Evolutionary conservation across 1,140 invertebrate species (phyloP).

Genomic region (Euwallacea fornicatus): DNA sequence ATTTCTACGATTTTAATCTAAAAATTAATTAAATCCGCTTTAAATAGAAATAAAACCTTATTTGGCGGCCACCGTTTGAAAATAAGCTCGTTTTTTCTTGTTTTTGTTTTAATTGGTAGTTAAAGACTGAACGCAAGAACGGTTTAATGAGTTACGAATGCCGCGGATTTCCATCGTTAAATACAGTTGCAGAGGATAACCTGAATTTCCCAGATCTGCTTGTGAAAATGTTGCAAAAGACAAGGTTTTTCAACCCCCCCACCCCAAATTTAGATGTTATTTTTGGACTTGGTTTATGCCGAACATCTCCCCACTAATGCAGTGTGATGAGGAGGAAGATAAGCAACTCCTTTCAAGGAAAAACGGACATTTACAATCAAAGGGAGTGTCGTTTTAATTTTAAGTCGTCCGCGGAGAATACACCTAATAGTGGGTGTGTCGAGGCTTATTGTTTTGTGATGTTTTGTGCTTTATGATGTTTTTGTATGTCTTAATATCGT

Average conservation of each 20-base stretch:
- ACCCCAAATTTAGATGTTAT: not conserved
- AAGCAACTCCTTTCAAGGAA: not conserved
- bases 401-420: not conserved
- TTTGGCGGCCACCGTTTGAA: slow-evolving; percentile 19
- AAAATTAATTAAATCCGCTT: slow-evolving; percentile 40
- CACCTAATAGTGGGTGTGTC: not conserved
- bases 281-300: not conserved
- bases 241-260: not conserved
- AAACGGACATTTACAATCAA: slow-evolving; percentile 4
- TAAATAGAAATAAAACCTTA: slow-evolving; percentile 38
- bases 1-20: slow-evolving; percentile 40
- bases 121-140: slow-evolving; percentile 3
- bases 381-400: slow-evolving; percentile 4
- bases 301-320: too few relatives aligned
- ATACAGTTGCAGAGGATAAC: too few relatives aligned
- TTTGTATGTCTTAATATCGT: slow-evolving; percentile 5
- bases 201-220: too few relatives aligned
- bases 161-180: slow-evolving; percentile 2
- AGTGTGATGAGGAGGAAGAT: too few relatives aligned
- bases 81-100: slow-evolving; percentile 14
- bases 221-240: not conserved
- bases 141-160: slow-evolving; percentile 8
- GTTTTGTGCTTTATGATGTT: slow-evolving; percentile 1
- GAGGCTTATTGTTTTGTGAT: not conserved
- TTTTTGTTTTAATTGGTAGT: slow-evolving; percentile 7